These are phyloP conservation scores for Euphydryas editha DNA, from an alignment of 2,888 invertebrate species.

Conservation along the genomic window DNA sequence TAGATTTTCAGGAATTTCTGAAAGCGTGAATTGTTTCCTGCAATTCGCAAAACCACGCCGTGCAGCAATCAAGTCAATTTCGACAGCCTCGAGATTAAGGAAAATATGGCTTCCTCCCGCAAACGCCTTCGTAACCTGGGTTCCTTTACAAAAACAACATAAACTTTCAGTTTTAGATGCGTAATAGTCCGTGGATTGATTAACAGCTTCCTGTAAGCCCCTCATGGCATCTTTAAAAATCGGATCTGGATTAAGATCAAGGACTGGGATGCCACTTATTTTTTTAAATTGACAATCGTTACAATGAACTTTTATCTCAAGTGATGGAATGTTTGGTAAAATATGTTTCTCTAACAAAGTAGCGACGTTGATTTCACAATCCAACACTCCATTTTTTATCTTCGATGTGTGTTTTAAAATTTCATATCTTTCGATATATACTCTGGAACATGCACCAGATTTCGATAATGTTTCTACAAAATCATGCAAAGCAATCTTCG, in stretches of 20 bases:
- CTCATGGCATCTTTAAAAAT: conserved; percentile 2
- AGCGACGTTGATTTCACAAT: conserved; percentile 13
- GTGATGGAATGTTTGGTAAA: conserved; percentile 4
- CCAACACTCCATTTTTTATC: conserved; percentile 1
- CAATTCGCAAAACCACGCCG: not conserved
- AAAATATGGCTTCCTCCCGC: not conserved
- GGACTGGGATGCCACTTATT: not conserved
- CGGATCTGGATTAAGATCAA: conserved; percentile 1
- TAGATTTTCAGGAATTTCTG: not conserved
- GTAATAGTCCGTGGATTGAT: not conserved
- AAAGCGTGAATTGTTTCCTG: not conserved
- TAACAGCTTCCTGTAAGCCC: not conserved
- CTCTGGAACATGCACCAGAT: not conserved
- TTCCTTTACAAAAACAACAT: not conserved
- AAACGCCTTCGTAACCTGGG: not conserved
- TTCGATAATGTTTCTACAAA: not conserved
- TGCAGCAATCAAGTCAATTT: not conserved
- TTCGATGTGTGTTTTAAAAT: not conserved
- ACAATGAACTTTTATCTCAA: conserved; percentile 7
- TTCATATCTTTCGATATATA: not conserved
- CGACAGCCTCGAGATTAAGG: not conserved
- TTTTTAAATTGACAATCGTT: conserved; percentile 1
- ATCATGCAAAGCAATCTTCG: not conserved
- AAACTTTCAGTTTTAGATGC: not conserved
- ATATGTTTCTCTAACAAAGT: not conserved